phyloP scores from a whole-genome alignment of 2,888 invertebrate species.

The Leptopilina drosophilae region DNA sequence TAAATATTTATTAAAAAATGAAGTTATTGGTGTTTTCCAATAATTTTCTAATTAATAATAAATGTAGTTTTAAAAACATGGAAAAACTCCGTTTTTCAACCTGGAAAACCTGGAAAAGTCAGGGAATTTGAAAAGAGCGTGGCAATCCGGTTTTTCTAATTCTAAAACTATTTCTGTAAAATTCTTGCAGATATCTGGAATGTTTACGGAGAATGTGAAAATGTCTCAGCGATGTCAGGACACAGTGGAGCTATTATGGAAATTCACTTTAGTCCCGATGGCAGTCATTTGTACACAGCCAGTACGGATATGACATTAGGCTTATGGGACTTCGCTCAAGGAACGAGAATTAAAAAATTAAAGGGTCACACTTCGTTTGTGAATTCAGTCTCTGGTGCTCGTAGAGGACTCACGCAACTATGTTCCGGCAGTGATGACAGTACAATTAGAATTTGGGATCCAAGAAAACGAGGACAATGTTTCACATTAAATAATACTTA shows the following conservation, averaged over 20 bases:
- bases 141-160: background rate
- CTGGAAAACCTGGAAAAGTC: too few relatives aligned
- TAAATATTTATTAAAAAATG: too few relatives aligned
- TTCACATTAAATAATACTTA: constrained; percentile 85
- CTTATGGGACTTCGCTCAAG: constrained; percentile 96
- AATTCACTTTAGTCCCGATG: constrained; percentile 91
- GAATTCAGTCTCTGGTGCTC: constrained; percentile 84
- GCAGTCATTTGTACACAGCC: constrained; percentile 90
- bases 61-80: too few relatives aligned
- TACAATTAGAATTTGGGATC: constrained; percentile 95
- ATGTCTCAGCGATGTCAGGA: constrained; percentile 93
- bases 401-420: constrained; percentile 93
- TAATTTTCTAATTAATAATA: too few relatives aligned
- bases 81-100: too few relatives aligned
- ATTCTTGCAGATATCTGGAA: constrained; percentile 90
- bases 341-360: constrained; percentile 91
- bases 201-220: constrained; percentile 98
- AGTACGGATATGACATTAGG: constrained; percentile 97
- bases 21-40: too few relatives aligned
- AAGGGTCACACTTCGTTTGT: constrained; percentile 90
- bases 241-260: constrained; percentile 98
- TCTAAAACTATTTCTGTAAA: background rate
- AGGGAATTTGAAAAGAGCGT: too few relatives aligned
- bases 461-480: constrained; percentile 89
- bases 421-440: constrained; percentile 98